Evolutionary conservation across 2,797 vertebrate genomes (phyloP).

Genomic region (Knipowitschia caucasica): DNA sequence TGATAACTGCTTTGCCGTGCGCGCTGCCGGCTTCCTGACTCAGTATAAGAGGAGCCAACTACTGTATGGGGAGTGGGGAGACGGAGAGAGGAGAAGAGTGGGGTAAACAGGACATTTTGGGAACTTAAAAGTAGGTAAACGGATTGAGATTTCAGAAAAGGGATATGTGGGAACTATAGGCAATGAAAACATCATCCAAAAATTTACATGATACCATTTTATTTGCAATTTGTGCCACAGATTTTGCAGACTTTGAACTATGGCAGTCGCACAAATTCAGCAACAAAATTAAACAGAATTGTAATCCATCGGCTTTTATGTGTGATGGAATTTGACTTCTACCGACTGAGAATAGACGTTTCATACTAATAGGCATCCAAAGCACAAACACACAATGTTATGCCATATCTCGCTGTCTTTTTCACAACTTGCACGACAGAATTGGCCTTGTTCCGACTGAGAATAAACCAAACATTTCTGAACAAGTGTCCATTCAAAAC

Average conservation of each 20-base stretch:
- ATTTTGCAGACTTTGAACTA: background rate
- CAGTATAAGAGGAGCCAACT: conserved; percentile 14
- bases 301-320: too few species aligned
- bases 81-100: background rate
- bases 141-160: background rate
- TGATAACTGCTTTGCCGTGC: conserved; percentile 25
- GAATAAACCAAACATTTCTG: conserved; percentile 20
- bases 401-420: too few species aligned
- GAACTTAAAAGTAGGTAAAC: background rate
- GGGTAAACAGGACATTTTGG: conserved; percentile 11
- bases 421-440: background rate
- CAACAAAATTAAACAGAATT: background rate
- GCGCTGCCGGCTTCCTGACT: conserved; percentile 11
- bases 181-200: background rate
- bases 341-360: background rate
- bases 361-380: background rate
- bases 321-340: conserved; percentile 12
- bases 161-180: too few species aligned
- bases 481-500: conserved; percentile 24
- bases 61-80: conserved; percentile 13
- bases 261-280: background rate
- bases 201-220: background rate
- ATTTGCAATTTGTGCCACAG: background rate
- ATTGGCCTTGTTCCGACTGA: conserved; percentile 10
- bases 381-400: background rate